Conservation (phyloP, 1,140 invertebrate species). For the Gonioctena quinquepunctata region DNA sequence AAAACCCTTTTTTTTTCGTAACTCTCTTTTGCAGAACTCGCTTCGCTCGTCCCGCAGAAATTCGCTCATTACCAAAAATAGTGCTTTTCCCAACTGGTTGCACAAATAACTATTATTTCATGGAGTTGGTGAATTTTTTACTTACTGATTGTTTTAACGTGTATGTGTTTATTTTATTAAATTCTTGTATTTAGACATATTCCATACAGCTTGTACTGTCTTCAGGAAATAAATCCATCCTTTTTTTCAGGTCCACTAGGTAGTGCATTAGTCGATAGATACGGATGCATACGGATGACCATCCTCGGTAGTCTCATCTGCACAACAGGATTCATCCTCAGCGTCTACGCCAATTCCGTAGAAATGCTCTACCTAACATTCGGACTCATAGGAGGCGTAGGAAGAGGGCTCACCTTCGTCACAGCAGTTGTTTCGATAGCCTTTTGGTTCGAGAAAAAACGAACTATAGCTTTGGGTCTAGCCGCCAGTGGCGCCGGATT, state of each 20-base stretch:
- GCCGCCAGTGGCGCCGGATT: slow-evolving; percentile 88
- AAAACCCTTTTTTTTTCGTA: too few species aligned
- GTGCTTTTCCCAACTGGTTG: too few species aligned
- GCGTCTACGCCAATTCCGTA: slow-evolving; percentile 71
- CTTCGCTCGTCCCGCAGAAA: too few species aligned
- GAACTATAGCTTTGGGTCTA: slow-evolving; percentile 89
- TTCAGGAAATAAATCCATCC: too few species aligned
- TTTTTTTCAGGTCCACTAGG: slow-evolving; percentile 73
- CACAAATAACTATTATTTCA: too few species aligned
- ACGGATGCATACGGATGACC: slow-evolving; percentile 83
- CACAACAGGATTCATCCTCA: slow-evolving; percentile 76
- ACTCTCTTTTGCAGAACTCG: too few species aligned
- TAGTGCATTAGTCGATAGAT: slow-evolving; percentile 84
- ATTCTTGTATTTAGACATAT: too few species aligned
- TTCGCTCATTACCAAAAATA: too few species aligned
- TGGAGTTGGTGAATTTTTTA: too few species aligned
- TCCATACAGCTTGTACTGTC: too few species aligned
- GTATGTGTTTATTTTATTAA: too few species aligned
- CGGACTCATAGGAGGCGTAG: slow-evolving; percentile 79
- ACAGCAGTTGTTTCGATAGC: slow-evolving; percentile 91
- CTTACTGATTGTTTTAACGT: too few species aligned
- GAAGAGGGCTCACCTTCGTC: slow-evolving; percentile 84
- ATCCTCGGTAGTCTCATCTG: slow-evolving; percentile 79
- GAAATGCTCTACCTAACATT: slow-evolving; percentile 83
- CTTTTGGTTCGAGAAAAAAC: slow-evolving; percentile 93